Evolutionary conservation across 2,888 invertebrate species (phyloP).

Genomic region (Euzetes globulus): DNA sequence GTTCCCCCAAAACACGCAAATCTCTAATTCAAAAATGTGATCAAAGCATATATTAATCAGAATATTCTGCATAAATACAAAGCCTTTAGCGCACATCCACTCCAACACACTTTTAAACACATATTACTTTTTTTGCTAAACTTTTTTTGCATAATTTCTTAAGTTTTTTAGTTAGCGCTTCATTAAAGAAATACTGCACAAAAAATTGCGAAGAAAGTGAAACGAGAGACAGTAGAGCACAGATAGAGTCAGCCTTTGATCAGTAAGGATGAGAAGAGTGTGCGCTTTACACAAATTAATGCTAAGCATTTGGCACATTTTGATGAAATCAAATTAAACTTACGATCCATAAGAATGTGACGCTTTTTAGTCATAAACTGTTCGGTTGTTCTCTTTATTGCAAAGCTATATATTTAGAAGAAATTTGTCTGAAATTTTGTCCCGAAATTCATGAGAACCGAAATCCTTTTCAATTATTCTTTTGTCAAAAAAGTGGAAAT

Average conservation of each 20-base stretch:
- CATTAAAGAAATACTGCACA: slow-evolving; percentile 6
- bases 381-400: background rate
- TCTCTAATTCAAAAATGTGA: slow-evolving; percentile 17
- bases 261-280: background rate
- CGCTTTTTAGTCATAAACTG: slow-evolving; percentile 10
- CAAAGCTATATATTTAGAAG: background rate
- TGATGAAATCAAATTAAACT: slow-evolving; percentile 27
- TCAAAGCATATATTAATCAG: slow-evolving; percentile 7
- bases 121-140: background rate
- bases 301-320: slow-evolving; percentile 24
- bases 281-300: slow-evolving; percentile 23
- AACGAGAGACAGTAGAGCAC: background rate
- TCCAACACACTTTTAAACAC: background rate
- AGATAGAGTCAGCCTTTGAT: slow-evolving; percentile 7
- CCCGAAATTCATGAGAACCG: background rate
- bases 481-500: background rate
- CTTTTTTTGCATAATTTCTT: slow-evolving; percentile 19
- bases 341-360: slow-evolving; percentile 14
- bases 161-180: slow-evolving; percentile 21
- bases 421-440: background rate
- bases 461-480: background rate
- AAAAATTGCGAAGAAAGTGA: background rate
- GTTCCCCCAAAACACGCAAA: background rate
- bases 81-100: background rate
- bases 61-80: background rate